Conservation (phyloP, 2,113 vertebrate genomes). For the Dipodomys spectabilis region DNA sequence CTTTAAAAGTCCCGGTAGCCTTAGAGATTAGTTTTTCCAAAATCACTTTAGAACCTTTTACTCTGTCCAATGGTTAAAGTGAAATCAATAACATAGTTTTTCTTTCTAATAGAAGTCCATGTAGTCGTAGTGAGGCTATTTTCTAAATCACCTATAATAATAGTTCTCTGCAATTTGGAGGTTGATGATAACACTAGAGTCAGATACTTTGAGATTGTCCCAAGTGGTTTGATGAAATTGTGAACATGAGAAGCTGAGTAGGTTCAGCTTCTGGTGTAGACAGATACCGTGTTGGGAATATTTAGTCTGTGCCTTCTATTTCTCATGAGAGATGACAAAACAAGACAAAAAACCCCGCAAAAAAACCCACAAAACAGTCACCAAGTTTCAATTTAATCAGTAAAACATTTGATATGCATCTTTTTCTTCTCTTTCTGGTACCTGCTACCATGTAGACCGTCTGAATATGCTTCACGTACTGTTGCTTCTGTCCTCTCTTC, state of each 20-base stretch:
- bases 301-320: fast-evolving
- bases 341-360: neutral
- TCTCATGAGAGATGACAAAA: neutral
- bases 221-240: neutral
- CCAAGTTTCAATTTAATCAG: neutral
- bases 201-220: neutral
- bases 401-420: neutral
- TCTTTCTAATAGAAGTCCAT: neutral
- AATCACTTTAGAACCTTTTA: neutral
- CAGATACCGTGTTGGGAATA: fast-evolving
- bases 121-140: neutral
- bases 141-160: neutral
- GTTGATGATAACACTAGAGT: neutral
- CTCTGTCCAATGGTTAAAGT: neutral
- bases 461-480: neutral
- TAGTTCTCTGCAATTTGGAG: neutral
- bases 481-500: neutral
- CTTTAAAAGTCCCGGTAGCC: neutral
- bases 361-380: neutral
- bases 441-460: neutral
- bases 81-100: neutral
- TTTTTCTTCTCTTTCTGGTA: neutral
- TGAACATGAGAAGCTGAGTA: neutral
- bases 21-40: neutral
- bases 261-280: neutral